phyloP scores from a whole-genome alignment of 2,113 vertebrate genomes.

The Astur gentilis region DNA sequence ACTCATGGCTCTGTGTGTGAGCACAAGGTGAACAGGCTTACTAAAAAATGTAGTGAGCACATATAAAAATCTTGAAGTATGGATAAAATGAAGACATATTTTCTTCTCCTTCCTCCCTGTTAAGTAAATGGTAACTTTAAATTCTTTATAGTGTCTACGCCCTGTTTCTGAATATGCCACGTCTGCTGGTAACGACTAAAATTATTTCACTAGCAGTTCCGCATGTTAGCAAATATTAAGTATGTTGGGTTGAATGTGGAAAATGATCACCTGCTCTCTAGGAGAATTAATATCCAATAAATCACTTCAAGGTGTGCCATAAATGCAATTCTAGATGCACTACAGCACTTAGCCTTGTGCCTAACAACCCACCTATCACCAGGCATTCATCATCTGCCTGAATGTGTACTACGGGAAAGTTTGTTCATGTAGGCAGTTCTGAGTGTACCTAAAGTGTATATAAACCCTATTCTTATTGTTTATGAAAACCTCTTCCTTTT shows the following conservation, averaged over 20 bases:
- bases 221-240: background rate
- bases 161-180: background rate
- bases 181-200: background rate
- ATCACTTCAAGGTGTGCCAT: background rate
- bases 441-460: background rate
- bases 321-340: slow-evolving; percentile 4
- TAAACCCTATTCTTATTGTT: background rate
- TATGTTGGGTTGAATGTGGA: background rate
- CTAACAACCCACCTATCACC: background rate
- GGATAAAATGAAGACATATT: background rate
- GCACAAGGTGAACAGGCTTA: background rate
- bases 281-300: slow-evolving; percentile 27
- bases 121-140: background rate
- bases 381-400: slow-evolving; percentile 5
- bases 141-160: background rate
- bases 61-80: background rate
- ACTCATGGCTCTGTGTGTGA: background rate
- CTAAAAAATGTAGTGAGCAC: background rate
- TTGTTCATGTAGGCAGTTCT: background rate
- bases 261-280: background rate
- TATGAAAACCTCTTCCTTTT: background rate
- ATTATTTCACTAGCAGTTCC: background rate
- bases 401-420: background rate
- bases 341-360: background rate
- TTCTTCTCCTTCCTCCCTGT: background rate